phyloP scores from a whole-genome alignment of 2,888 invertebrate genomes.

The Galerucella pusilla region DNA sequence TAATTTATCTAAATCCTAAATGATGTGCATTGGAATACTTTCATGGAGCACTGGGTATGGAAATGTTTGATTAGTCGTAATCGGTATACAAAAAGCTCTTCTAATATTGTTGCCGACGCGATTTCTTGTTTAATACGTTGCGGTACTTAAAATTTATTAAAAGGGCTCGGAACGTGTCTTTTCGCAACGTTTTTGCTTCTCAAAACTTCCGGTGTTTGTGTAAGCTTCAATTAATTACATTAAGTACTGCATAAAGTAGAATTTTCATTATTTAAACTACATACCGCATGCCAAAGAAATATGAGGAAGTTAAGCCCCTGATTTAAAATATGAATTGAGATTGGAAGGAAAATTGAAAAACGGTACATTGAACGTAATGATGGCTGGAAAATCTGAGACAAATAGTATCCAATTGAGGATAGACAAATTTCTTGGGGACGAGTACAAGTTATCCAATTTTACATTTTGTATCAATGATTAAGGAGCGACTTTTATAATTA shows the following conservation, averaged over 20 bases:
- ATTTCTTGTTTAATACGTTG: not conserved
- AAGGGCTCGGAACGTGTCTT: conserved; percentile 1
- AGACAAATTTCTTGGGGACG: too few species aligned
- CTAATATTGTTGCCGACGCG: conserved; percentile 5
- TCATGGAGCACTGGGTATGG: conserved; percentile 19
- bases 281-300: not conserved
- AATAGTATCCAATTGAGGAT: too few species aligned
- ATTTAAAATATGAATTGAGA: too few species aligned
- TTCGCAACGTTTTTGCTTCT: not conserved
- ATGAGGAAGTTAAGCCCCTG: not conserved
- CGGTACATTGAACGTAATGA: too few species aligned
- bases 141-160: conserved; percentile 3
- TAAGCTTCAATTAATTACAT: conserved; percentile 4
- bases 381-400: too few species aligned
- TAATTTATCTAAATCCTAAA: conserved; percentile 37
- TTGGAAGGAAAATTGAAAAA: too few species aligned
- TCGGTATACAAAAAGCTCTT: conserved; percentile 10
- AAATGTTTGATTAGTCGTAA: conserved; percentile 30
- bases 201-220: conserved; percentile 1
- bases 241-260: not conserved
- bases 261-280: conserved; percentile 4
- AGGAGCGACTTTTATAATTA: too few species aligned
- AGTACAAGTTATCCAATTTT: too few species aligned
- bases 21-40: not conserved
- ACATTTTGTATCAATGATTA: too few species aligned